phyloP scores from a whole-genome alignment of 2,888 invertebrate species.

The Diploptera punctata region DNA sequence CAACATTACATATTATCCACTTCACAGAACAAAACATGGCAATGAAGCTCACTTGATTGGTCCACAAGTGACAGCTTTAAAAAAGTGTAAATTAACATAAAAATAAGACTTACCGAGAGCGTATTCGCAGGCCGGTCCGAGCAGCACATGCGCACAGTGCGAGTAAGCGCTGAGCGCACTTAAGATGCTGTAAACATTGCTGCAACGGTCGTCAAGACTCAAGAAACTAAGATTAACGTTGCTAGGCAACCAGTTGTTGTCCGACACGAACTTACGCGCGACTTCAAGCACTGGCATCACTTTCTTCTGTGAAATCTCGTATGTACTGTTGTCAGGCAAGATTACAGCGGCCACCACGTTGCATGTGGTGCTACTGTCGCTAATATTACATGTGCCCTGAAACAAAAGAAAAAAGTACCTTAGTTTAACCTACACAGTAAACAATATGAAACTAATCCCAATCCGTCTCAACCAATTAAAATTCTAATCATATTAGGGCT shows the following conservation, averaged over 20 bases:
- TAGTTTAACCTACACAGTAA: too few species aligned
- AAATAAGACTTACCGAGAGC: constrained; percentile 82
- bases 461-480: too few species aligned
- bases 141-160: constrained; percentile 78
- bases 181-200: constrained; percentile 74
- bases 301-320: constrained; percentile 41
- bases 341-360: not conserved
- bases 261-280: constrained; percentile 63
- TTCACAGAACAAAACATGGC: too few species aligned
- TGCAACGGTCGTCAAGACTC: constrained; percentile 74
- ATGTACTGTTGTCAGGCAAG: constrained; percentile 38
- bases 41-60: too few species aligned
- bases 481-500: too few species aligned
- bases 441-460: too few species aligned
- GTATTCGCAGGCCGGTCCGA: constrained; percentile 84
- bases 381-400: not conserved
- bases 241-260: constrained; percentile 62
- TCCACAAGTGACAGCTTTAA: too few species aligned
- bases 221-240: constrained; percentile 67
- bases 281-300: constrained; percentile 67
- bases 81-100: too few species aligned
- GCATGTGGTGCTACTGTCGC: not conserved
- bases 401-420: not conserved
- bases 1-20: too few species aligned
- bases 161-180: constrained; percentile 59